Conservation (phyloP, 2,888 invertebrate genomes). For the Polydrusus pterygomalis region DNA sequence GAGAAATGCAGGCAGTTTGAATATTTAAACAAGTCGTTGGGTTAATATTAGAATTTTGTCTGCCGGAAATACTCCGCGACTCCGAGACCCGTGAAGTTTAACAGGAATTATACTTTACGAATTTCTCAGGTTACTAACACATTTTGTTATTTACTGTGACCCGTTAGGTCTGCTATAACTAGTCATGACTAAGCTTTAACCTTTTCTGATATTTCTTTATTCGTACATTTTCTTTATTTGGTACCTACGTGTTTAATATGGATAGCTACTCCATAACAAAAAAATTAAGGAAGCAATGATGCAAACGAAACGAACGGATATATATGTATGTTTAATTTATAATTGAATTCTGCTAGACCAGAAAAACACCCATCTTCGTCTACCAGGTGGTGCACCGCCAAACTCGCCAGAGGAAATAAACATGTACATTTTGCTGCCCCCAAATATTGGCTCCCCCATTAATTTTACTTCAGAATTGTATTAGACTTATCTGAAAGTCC, state of each 20-base stretch:
- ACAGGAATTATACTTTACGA: slow-evolving; percentile 33
- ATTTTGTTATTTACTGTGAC: slow-evolving; percentile 27
- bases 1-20: slow-evolving; percentile 37
- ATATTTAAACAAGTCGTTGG: slow-evolving; percentile 48
- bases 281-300: no score
- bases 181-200: slow-evolving; percentile 2
- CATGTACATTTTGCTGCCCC: no score
- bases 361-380: no score
- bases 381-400: no score
- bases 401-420: no score
- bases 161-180: slow-evolving; percentile 1
- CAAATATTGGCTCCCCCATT: no score
- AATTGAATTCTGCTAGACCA: no score
- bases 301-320: no score
- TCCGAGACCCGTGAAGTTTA: slow-evolving; percentile 40
- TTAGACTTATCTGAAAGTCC: no score
- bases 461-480: no score
- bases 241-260: background rate
- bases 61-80: slow-evolving; percentile 46
- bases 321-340: no score
- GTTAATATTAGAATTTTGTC: slow-evolving; percentile 44
- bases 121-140: slow-evolving; percentile 37
- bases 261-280: no score
- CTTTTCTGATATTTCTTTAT: background rate
- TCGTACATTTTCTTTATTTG: background rate